A percentile compares a stretch with the other conserved stretches of the same genome.
Evolutionary conservation across 2,113 vertebrate genomes (phyloP).

Genomic region (Edolisoma coerulescens): DNA sequence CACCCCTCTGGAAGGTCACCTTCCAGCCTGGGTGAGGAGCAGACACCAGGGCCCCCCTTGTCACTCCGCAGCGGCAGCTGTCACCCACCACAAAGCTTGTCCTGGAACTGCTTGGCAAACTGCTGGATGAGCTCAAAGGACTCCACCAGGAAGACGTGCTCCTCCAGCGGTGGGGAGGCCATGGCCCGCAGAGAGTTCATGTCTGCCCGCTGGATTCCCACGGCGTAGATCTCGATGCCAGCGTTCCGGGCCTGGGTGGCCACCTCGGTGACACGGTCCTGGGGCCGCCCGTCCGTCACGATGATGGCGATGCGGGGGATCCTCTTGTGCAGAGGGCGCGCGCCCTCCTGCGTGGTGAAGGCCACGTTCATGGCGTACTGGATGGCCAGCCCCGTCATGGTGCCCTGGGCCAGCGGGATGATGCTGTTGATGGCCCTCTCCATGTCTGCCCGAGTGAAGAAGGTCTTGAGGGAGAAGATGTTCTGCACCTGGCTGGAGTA

Average conservation of each 20-base stretch:
- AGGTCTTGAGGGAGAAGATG: constrained; percentile 88
- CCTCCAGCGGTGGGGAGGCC: constrained; percentile 88
- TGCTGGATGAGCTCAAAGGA: constrained; percentile 93
- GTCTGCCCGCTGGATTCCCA: constrained; percentile 92
- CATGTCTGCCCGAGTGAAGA: constrained; percentile 77
- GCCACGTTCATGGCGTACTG: constrained; percentile 90
- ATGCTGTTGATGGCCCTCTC: constrained; percentile 88
- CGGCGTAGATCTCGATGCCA: constrained; percentile 92
- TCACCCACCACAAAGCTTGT: constrained; percentile 90
- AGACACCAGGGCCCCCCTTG: not conserved
- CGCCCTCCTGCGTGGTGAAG: constrained; percentile 84
- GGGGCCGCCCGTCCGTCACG: constrained; percentile 92
- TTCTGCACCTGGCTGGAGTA: constrained; percentile 97
- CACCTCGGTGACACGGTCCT: constrained; percentile 93
- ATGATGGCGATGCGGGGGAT: constrained; percentile 88
- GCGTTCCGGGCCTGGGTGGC: constrained; percentile 84
- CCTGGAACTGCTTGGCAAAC: constrained; percentile 92
- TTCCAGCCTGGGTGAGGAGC: not conserved
- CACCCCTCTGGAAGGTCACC: not conserved
- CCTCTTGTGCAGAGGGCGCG: constrained; percentile 73
- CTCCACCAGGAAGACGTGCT: constrained; percentile 96
- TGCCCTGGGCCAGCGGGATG: constrained; percentile 91
- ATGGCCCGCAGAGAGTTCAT: constrained; percentile 91
- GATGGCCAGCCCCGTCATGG: constrained; percentile 96
- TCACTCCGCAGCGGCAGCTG: rapidly evolving